Conservation (phyloP, 2,797 vertebrate species). For the Vireo griseus region DNA sequence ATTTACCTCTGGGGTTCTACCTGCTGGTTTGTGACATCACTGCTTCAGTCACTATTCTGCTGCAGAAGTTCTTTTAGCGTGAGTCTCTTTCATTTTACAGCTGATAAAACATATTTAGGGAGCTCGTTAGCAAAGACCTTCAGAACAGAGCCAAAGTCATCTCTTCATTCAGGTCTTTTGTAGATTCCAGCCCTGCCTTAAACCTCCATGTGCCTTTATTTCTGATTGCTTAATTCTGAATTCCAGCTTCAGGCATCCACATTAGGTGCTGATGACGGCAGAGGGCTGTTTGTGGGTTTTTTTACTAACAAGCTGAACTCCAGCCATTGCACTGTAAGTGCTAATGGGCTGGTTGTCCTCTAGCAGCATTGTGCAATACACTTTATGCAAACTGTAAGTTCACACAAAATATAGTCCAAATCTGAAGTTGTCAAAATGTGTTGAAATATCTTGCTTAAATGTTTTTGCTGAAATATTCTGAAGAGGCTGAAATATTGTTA, state of each 20-base stretch:
- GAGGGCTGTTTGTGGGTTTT: fast-evolving
- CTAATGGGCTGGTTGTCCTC: background rate
- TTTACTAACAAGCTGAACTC: background rate
- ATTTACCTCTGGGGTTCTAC: background rate
- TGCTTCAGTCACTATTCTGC: background rate
- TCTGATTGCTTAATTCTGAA: background rate
- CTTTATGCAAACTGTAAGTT: background rate
- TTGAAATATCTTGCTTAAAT: background rate
- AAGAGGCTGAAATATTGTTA: background rate
- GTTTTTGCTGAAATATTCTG: background rate
- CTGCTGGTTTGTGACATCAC: background rate
- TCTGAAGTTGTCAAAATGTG: background rate
- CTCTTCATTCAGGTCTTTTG: background rate
- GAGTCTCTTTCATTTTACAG: background rate
- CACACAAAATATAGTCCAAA: background rate
- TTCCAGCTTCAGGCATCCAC: background rate
- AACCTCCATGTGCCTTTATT: background rate
- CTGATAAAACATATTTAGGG: background rate
- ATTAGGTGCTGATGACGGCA: background rate
- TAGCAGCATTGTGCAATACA: background rate
- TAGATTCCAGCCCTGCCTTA: background rate
- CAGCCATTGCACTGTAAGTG: background rate
- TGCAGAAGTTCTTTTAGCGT: background rate
- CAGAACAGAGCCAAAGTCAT: background rate
- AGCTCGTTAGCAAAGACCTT: background rate